Evolutionary conservation across 2,113 vertebrate genomes (phyloP).

Genomic region (Gallinago undulata): DNA sequence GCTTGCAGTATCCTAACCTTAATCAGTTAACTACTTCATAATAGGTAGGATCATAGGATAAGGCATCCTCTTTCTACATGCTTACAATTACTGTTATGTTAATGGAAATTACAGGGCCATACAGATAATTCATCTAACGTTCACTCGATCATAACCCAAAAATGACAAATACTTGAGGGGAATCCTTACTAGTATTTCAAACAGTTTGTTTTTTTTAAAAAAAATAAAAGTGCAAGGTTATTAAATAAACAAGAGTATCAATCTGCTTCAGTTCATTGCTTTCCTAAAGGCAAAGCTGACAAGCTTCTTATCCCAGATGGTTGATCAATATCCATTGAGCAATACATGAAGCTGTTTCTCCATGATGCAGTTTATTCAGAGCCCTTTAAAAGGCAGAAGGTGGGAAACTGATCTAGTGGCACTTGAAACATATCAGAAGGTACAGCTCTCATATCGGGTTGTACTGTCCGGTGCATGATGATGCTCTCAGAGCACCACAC

Average conservation of each 20-base stretch:
- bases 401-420: not conserved
- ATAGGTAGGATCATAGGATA: constrained; percentile 60
- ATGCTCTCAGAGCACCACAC: not conserved
- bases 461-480: fast-evolving
- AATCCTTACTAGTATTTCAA: not conserved
- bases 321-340: not conserved
- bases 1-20: constrained; percentile 61
- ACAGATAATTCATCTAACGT: not conserved
- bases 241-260: not conserved
- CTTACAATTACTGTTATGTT: constrained; percentile 47
- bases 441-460: fast-evolving
- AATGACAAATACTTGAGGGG: not conserved
- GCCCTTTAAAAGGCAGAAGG: not conserved
- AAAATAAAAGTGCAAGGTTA: not conserved
- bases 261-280: not conserved
- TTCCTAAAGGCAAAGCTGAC: not conserved
- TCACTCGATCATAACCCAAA: not conserved
- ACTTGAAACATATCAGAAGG: not conserved
- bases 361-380: not conserved
- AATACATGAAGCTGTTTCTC: not conserved
- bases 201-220: not conserved
- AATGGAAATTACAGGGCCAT: constrained; percentile 49
- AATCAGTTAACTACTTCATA: constrained; percentile 65
- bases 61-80: constrained; percentile 37
- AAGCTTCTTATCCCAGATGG: not conserved